Evolutionary conservation across 2,113 vertebrate species (phyloP), one percentile per base, ranked within the genome.

Genomic region (Eurystomus gularis): DNA sequence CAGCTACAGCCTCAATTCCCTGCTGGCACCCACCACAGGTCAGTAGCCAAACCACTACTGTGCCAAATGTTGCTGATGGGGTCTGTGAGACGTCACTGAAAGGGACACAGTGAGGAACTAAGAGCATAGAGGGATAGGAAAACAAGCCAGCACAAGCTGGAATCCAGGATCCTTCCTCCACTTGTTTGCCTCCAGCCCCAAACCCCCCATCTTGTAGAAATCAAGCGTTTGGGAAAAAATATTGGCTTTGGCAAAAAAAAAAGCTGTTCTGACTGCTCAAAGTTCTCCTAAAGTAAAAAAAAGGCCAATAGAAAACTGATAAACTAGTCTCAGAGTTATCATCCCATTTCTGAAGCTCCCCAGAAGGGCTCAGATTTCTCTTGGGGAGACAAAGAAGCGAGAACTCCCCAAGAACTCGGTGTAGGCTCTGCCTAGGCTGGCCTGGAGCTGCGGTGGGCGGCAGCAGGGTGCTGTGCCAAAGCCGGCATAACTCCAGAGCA

Each of bases 401-500:
- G 54, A 39, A 28, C 3, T 6, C 11, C 75, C 10, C 25, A 54
- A 16, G 9, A 66, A 44, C 19, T 28, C 31, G 28, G 40, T 44
- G 64, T 23, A 40, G 35, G 51, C 71, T n/a, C 42, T n/a, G 42
- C 52, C 42, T 42, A 15, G 42, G 42, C 25, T 9, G 20, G 48
- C 48, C 40, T 62, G 1, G 8, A 17, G 73, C 9, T 3, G 0
- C 2, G 11, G 25, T 1, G 31, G 40, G 7, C 0, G 16, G n/a
- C n/a, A n/a, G n/a, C n/a, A n/a, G n/a, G n/a, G 8, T 4, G 46
- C 21, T n/a, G 2, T 9, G 26, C 26, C 10, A 25, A 44, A 70
- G 54, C 35, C 76, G 11, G 49, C 1, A 5, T 1, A 54, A 8
- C 11, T 16, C 9, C 83, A 4, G 48, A 66, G 76, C n/a, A 1